Base-by-base conservation (phyloP, 1,140 invertebrate species). In the Drosophila miranda region DNA sequence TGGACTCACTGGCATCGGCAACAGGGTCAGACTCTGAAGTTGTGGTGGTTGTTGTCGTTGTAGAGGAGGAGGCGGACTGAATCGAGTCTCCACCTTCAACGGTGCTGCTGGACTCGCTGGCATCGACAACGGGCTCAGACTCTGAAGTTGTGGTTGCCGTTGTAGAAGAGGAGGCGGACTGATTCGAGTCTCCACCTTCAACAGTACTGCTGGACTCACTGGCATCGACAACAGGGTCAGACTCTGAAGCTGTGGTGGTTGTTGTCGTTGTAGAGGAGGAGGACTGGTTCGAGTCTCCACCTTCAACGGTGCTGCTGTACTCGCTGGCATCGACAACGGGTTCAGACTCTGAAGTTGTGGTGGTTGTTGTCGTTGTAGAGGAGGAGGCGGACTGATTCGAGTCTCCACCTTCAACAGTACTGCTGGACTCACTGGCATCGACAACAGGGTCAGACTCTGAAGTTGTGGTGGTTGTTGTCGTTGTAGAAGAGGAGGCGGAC, bases 1-100 rank as follows among this genome's bases (percentile, higher is more conserved):
- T 60, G 8, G 38, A 42, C 9, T 19, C n/a, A 11, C 26, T 34
- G 9, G 34, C 34, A 1, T 59, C 28, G 2, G 34, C 38, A 51
- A 50, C 53, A 1, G 61, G 61, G 0, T 28, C 46, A n/a, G 11
- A n/a, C 5, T 7, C 21, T 26, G n/a, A 23, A 16, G 16, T 16
- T 16, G 16, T 16, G 16, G 16, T 16, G 16, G 0, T 16, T 0
- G 16, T 16, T 16, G 16, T 16, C 0, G n/a, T n/a, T n/a, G n/a
- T n/a, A n/a, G n/a, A n/a, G n/a, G 52, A 34, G 0, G 52, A 26
- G 11, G 60, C 50, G 9, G 50, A 26, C 6, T 42, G 60, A n/a
- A 3, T 30, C 30, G 0, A 30, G 8, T 30, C 30, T 30, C 30
- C 30, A 9, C 30, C 30, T 30, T 30, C 30, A 0, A 30, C 30